phyloP scores from a whole-genome alignment of 1,140 invertebrate species.

The Zaprionus davidi region DNA sequence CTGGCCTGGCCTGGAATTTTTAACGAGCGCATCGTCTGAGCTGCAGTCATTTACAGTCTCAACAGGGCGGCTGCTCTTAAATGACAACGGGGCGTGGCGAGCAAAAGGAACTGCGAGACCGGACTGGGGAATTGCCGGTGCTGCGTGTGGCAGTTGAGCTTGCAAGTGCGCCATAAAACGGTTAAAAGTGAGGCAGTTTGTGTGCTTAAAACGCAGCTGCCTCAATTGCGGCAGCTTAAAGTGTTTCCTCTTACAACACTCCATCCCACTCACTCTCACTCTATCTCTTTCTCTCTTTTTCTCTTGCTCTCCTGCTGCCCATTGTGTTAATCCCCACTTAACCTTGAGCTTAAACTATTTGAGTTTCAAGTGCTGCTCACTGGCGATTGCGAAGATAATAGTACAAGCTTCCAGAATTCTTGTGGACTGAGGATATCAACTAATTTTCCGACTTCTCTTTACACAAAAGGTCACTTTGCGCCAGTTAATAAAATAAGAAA shows the following conservation, averaged over 20 bases:
- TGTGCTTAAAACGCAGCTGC: constrained; percentile 45
- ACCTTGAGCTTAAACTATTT: constrained; percentile 86
- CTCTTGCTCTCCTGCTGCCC: constrained; percentile 1
- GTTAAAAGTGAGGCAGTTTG: constrained; percentile 54
- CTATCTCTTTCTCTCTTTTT: constrained; percentile 1
- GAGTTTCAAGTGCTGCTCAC: constrained; percentile 49
- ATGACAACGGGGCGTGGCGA: constrained; percentile 36
- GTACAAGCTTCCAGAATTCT: constrained; percentile 1
- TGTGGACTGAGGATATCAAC: constrained; percentile 4
- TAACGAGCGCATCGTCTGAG: constrained; percentile 55
- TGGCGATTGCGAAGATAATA: constrained; percentile 12
- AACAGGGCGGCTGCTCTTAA: constrained; percentile 40
- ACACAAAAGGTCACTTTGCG: not conserved
- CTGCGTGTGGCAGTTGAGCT: constrained; percentile 47
- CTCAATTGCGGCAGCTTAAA: constrained; percentile 27
- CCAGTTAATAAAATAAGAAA: not conserved
- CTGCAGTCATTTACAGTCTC: constrained; percentile 58
- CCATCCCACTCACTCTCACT: constrained; percentile 1
- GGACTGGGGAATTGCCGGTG: constrained; percentile 32
- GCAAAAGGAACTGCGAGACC: constrained; percentile 1
- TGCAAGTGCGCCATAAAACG: constrained; percentile 39
- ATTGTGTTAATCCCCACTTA: constrained; percentile 43
- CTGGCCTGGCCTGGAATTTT: constrained; percentile 46
- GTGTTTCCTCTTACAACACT: constrained; percentile 10
- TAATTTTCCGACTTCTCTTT: not conserved